Base-by-base conservation (phyloP, 1,140 invertebrate species). In the Meloidogyne floridensis region DNA sequence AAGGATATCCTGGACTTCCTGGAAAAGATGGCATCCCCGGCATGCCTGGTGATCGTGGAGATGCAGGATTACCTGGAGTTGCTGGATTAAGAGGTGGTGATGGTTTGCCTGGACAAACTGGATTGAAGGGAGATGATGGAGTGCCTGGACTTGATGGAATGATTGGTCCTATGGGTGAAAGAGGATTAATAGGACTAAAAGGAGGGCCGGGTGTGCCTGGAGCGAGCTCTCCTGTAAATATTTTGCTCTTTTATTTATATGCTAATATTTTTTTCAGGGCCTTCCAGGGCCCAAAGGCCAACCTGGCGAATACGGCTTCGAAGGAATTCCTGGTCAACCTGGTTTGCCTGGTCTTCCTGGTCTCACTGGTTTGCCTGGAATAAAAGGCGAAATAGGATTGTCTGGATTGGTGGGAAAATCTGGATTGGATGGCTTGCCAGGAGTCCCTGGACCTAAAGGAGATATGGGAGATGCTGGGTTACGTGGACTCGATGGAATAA, bases 391-490 rank as follows among this genome's bases (percentile, higher is more conserved):
- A 43, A 83, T 75, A 18, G 82, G 82, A 20, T 20, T 53, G 13
- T 8, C 65, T 9, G 82, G 75, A 51, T 32, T 82, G 6, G 73
- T 9, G 9, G 84, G 84, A 80, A 78, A 75, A 56, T 78, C 75
- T 65, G 86, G 86, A 84, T 72, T 83, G 71, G 87, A 80, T 70
- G 87, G 87, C 51, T 65, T 74, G 13, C 80, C 83, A n/a, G 86
- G 86, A 32, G 43, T 75, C 47, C 80, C 80, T 42, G 86, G 86
- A 75, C 71, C 75, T 10, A 84, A 84, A 53, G 86, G 86, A 80
- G 83, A 84, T 56, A 71, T 53, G 4, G 87, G 87, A 42, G 79
- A 75, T 13, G 54, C 59, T 70, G 87, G 87, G 71, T 73, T 83
- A 15, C 84, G 84, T 77, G 87, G 87, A 73, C 65, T 65, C 15